A percentile compares a stretch with the other conserved stretches of the same genome.
These are phyloP conservation scores for Mungos mungo DNA, from an alignment of 2,113 vertebrate genomes.

Conservation along the genomic window DNA sequence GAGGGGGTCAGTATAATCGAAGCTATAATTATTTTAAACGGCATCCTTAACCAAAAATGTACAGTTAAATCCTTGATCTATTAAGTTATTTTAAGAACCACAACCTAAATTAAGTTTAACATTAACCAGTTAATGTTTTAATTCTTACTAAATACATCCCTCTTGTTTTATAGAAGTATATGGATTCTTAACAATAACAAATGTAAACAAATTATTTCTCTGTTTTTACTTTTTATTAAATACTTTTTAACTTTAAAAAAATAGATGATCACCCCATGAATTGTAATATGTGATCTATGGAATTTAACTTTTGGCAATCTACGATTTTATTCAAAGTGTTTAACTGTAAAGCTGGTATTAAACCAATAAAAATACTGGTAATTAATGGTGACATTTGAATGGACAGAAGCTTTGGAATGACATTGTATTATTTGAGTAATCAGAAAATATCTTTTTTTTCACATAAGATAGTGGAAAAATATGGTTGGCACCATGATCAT, in stretches of 20 bases:
- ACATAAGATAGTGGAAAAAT: not conserved
- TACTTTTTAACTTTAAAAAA: constrained; percentile 28
- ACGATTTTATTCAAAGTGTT: not conserved
- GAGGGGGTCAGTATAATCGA: not conserved
- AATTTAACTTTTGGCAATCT: not conserved
- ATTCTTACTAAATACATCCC: not conserved
- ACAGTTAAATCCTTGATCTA: not conserved
- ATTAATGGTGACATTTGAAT: not conserved
- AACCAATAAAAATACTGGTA: constrained; percentile 21
- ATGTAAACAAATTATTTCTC: constrained; percentile 10
- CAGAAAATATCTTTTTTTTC: constrained; percentile 31
- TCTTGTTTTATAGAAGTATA: constrained; percentile 20
- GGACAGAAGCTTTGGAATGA: constrained; percentile 5
- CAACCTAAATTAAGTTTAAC: constrained; percentile 31
- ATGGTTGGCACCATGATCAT: not conserved
- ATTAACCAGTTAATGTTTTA: constrained; percentile 42
- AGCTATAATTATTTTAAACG: not conserved
- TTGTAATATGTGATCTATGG: not conserved
- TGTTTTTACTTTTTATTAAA: constrained; percentile 25
- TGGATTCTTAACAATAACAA: not conserved
- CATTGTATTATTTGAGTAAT: not conserved
- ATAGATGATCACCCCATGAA: not conserved
- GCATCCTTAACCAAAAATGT: not conserved
- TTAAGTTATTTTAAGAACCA: constrained; percentile 39
- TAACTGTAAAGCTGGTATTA: not conserved